Base-by-base conservation (phyloP, 2,797 vertebrate genomes). In the Moxostoma hubbsi region DNA sequence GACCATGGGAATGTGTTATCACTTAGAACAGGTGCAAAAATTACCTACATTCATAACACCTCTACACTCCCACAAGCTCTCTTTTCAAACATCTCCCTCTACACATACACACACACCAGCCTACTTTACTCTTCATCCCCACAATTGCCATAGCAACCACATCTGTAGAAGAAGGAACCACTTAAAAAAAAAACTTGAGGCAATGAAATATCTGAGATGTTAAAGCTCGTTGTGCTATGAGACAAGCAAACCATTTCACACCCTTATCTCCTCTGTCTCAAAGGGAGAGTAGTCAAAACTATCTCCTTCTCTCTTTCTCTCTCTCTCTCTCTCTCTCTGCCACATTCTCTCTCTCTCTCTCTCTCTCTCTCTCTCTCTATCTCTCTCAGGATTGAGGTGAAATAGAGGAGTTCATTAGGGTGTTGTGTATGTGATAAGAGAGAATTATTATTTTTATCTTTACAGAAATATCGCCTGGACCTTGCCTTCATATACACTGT, bases 61-160 rank as follows among this genome's bases (percentile, higher is more conserved):
- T 73, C 47, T 11, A 50, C 64, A 53, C 50, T 82, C 46, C 81
- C 58, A 77, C 66, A n/a, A 55, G 50, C 66, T 76, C 51, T 75
- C n/a, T 73, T 53, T 82, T 18, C 55, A 36, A 63, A 70, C 9
- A 13, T 12, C 59, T 16, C 55, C 71, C 65, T 61, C 36, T 36
- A 45, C 67, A 72, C 58, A 78, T 5, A 36, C 53, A 70, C 15
- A 71, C 16, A 54, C 47, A 69, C 6, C 58, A 66, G 74, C 64
- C 55, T 76, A 16, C 47, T 45, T 67, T 36, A 73, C 69, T 82
- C 53, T 58, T 80, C 70, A 18, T 78, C 66, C 57, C 62, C 49
- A 73, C 57, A 55, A 77, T 85, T 82, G 50, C 84, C 72, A 64
- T 82, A 75, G 81, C 81, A 85, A 82, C 83, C 67, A 79, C 81